Evolutionary conservation across 2,113 vertebrate genomes (phyloP).

Genomic region (Otus sunia): DNA sequence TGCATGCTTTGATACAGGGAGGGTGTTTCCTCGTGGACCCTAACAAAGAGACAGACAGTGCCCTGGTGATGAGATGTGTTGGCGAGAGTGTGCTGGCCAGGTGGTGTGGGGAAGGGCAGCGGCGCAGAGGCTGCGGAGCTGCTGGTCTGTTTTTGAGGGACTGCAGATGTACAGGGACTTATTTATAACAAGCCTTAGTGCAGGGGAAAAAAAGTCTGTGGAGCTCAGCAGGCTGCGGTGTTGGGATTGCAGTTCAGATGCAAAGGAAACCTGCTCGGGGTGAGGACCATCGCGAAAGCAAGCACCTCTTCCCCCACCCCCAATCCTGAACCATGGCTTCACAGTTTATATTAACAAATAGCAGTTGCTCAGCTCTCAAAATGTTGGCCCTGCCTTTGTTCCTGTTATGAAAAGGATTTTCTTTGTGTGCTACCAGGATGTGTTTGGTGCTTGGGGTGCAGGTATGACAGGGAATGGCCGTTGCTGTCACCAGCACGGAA

Average conservation of each 20-base stretch:
- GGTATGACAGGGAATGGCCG: background rate
- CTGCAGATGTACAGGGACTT: background rate
- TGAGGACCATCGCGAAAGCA: background rate
- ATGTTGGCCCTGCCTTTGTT: background rate
- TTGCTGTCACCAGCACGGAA: background rate
- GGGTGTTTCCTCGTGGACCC: background rate
- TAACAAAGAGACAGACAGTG: fast-evolving
- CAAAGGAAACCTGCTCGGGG: background rate
- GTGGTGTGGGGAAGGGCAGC: background rate
- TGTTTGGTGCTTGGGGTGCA: background rate
- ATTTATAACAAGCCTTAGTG: background rate
- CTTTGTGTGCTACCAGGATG: background rate
- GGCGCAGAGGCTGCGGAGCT: fast-evolving
- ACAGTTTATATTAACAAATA: background rate
- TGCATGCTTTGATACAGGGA: background rate
- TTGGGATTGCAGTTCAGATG: background rate
- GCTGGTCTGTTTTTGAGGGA: background rate
- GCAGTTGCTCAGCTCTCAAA: background rate
- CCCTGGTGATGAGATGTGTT: background rate
- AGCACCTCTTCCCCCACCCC: background rate
- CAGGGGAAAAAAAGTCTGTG: background rate
- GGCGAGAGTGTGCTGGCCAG: fast-evolving
- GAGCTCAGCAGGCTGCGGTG: background rate
- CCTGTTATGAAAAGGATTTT: background rate
- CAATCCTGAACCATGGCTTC: background rate